Percentiles rank a stretch among this genome's conserved stretches.
These are phyloP conservation scores for Panulirus ornatus DNA, from an alignment of 1,140 invertebrate species.

Conservation along the genomic window DNA sequence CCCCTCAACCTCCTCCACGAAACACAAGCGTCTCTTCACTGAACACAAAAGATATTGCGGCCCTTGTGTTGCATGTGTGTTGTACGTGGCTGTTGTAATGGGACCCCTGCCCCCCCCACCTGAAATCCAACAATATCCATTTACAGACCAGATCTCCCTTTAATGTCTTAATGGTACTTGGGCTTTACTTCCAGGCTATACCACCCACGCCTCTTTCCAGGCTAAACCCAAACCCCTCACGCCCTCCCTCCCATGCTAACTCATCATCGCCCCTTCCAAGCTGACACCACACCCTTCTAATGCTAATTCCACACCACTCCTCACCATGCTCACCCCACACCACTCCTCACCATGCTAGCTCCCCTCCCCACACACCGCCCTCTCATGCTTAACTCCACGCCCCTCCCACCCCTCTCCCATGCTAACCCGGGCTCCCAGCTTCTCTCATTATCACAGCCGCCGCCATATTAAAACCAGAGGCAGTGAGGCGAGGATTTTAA, in stretches of 20 bases:
- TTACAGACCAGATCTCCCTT: too few species aligned
- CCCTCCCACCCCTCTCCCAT: background rate
- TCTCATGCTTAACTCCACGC: background rate
- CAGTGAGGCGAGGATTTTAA: constrained; percentile 28
- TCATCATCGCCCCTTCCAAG: background rate
- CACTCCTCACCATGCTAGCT: background rate
- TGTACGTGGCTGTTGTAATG: too few species aligned
- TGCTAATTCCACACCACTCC: background rate
- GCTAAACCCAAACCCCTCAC: background rate
- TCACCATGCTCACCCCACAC: background rate
- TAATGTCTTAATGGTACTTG: background rate
- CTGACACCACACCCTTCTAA: background rate
- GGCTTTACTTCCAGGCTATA: background rate
- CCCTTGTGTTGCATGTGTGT: too few species aligned
- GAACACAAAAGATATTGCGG: too few species aligned
- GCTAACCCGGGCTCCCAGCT: background rate
- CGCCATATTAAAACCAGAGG: constrained; percentile 20
- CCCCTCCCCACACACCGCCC: background rate
- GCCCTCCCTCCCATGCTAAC: background rate
- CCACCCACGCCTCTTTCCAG: background rate
- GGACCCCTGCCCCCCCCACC: too few species aligned
- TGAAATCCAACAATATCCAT: too few species aligned
- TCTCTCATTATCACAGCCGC: constrained; percentile 11
- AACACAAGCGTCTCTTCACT: too few species aligned
- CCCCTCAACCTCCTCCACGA: too few species aligned